Percentiles rank a stretch among this genome's conserved stretches.
Conservation (phyloP, 1,140 invertebrate species). For the Brachystomella parvula region DNA sequence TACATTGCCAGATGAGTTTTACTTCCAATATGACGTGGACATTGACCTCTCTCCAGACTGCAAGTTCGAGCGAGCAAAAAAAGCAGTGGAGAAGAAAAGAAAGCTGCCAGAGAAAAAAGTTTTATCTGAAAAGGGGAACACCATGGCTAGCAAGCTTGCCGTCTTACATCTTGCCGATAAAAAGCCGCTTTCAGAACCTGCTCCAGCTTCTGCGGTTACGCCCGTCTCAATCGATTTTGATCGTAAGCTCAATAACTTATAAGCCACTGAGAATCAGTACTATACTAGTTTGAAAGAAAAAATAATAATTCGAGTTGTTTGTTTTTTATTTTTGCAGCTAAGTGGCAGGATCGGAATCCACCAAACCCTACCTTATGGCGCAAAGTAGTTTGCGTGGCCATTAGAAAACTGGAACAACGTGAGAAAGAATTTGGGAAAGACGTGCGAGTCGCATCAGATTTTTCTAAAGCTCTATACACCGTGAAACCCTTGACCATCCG, state of each 20-base stretch:
- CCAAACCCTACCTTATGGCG: background rate
- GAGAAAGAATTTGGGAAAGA: background rate
- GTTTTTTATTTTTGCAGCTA: background rate
- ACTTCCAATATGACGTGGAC: background rate
- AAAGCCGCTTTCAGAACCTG: too few relatives aligned
- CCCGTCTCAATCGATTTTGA: too few relatives aligned
- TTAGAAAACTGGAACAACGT: background rate
- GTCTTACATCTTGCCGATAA: too few relatives aligned
- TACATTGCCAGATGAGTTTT: background rate
- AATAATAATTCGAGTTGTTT: background rate
- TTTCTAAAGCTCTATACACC: background rate
- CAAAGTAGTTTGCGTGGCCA: background rate
- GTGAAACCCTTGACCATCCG: background rate
- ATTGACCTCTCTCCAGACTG: background rate
- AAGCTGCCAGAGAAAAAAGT: background rate
- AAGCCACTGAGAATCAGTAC: background rate
- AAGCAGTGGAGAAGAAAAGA: too few relatives aligned
- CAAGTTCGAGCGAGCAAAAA: background rate
- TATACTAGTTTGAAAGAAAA: background rate
- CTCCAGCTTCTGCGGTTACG: too few relatives aligned
- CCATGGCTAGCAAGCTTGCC: too few relatives aligned
- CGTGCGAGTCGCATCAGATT: background rate
- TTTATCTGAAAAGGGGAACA: background rate
- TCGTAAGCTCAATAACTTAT: too few relatives aligned
- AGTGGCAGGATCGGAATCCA: background rate